phyloP scores from a whole-genome alignment of 2,888 invertebrate genomes.

The Syrista parreyssii region DNA sequence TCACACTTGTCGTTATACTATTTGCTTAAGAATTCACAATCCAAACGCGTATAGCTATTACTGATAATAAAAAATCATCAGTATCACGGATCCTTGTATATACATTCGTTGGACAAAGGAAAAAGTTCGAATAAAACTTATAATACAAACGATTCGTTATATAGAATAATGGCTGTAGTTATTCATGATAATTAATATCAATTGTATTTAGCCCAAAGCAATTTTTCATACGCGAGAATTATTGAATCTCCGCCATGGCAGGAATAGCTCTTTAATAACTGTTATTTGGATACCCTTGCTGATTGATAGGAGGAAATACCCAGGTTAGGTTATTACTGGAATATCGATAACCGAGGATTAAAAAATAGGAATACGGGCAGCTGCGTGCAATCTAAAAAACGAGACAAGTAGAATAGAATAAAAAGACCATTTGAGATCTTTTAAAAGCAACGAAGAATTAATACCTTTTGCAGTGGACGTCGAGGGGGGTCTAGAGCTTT shows the following conservation, averaged over 20 bases:
- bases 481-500: constrained; percentile 27
- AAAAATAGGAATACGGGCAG: neutral
- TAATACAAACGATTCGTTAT: constrained; percentile 20
- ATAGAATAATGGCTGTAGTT: neutral
- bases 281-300: neutral
- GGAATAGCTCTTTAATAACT: neutral
- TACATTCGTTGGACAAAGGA: constrained; percentile 10
- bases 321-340: neutral
- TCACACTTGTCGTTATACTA: neutral
- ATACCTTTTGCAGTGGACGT: constrained; percentile 32
- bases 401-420: neutral
- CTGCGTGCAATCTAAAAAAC: neutral
- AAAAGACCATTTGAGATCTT: neutral
- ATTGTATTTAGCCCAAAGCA: neutral
- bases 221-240: neutral
- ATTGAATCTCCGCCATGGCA: neutral
- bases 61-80: neutral
- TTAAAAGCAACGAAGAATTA: neutral
- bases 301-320: neutral
- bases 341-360: neutral
- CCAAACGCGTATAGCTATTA: neutral
- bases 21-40: neutral
- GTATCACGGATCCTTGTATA: neutral
- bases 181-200: neutral
- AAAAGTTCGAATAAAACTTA: constrained; percentile 24